These are phyloP conservation scores for Blastobasis adustella DNA, from an alignment of 2,888 invertebrate genomes.

Conservation along the genomic window DNA sequence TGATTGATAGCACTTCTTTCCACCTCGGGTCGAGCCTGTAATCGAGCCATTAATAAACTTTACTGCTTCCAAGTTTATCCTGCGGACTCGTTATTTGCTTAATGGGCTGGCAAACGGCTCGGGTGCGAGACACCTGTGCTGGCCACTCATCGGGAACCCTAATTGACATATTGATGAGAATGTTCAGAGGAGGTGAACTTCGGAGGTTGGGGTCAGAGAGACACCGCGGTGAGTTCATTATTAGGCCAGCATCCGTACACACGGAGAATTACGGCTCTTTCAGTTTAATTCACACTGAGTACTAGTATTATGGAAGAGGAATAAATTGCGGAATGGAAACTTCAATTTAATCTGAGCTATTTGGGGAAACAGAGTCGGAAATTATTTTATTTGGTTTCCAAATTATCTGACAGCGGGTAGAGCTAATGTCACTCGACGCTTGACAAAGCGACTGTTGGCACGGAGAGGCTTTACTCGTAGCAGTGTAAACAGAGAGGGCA, in stretches of 20 bases:
- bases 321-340: constrained; percentile 4
- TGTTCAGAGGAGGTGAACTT: constrained; percentile 28
- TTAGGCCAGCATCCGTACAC: too few relatives aligned
- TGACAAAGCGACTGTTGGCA: constrained; percentile 71
- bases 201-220: constrained; percentile 4
- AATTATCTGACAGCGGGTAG: constrained; percentile 63
- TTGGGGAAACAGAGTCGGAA: constrained; percentile 31
- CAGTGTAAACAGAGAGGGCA: constrained; percentile 59
- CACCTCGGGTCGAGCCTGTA: constrained; percentile 74
- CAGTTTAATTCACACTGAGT: neutral
- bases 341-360: constrained; percentile 21
- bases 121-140: constrained; percentile 54
- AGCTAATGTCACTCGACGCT: constrained; percentile 65
- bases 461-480: constrained; percentile 64
- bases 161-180: constrained; percentile 59
- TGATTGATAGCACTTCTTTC: constrained; percentile 75
- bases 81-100: constrained; percentile 71
- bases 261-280: neutral
- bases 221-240: too few relatives aligned
- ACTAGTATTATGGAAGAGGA: neutral
- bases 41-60: constrained; percentile 75
- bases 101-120: constrained; percentile 67
- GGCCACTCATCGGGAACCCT: constrained; percentile 44
- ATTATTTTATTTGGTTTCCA: constrained; percentile 60
- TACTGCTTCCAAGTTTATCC: constrained; percentile 72